phyloP scores from a whole-genome alignment of 2,113 vertebrate species.

The Dasyprocta punctata region DNA sequence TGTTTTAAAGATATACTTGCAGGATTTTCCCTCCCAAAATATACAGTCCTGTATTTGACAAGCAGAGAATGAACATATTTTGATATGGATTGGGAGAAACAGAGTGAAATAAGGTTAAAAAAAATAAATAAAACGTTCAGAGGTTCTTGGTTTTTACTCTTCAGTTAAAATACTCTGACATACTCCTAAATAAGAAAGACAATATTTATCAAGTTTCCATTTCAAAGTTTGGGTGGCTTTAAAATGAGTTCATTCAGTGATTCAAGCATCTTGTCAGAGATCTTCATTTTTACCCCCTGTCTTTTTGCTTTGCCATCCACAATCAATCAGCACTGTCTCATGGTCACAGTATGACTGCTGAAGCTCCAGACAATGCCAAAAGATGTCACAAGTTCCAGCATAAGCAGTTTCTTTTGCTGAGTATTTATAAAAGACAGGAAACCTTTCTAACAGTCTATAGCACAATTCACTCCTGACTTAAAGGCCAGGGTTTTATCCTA shows the following conservation, averaged over 20 bases:
- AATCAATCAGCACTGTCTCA: background rate
- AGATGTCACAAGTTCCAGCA: background rate
- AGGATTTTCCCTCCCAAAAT: conserved; percentile 36
- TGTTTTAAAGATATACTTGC: conserved; percentile 20
- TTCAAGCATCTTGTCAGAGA: background rate
- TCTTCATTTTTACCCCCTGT: rapidly evolving
- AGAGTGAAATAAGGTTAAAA: background rate
- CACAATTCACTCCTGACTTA: background rate
- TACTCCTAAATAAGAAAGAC: background rate
- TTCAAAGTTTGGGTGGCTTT: background rate
- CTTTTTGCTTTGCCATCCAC: background rate
- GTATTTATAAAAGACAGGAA: background rate
- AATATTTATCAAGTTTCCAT: background rate
- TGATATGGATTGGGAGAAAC: background rate
- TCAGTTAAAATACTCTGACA: background rate
- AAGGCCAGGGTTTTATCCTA: background rate
- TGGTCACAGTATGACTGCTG: background rate
- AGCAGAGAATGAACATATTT: background rate
- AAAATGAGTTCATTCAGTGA: background rate
- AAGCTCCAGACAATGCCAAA: background rate
- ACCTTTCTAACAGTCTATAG: background rate
- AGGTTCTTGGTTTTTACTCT: background rate
- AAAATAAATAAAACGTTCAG: background rate
- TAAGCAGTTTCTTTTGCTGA: background rate
- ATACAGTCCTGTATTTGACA: background rate